phyloP scores from a whole-genome alignment of 2,797 vertebrate species.

The Pipistrellus nathusii region DNA sequence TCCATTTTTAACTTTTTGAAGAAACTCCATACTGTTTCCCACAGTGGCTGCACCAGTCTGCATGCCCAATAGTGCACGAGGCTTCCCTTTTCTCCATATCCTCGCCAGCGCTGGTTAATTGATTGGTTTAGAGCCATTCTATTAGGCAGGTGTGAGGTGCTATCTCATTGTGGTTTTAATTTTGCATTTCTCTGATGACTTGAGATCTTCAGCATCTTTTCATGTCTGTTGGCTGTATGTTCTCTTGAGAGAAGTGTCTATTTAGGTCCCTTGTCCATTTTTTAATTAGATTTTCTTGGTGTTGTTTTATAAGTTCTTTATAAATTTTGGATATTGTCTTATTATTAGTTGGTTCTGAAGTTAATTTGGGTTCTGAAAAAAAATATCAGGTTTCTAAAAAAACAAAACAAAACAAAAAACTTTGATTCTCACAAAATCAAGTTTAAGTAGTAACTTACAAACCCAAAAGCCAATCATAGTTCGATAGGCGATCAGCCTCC shows the following conservation, averaged over 20 bases:
- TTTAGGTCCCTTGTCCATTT: neutral
- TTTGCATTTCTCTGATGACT: neutral
- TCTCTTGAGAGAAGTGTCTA: neutral
- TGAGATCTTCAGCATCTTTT: neutral
- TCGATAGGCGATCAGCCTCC: neutral
- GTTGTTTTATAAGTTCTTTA: neutral
- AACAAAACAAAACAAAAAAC: neutral
- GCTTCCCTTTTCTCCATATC: neutral
- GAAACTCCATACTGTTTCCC: neutral
- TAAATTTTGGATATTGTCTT: neutral
- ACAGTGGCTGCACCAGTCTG: neutral
- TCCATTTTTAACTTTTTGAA: neutral
- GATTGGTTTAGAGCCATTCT: neutral
- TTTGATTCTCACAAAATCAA: neutral
- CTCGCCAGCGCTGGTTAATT: neutral
- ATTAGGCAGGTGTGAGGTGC: neutral
- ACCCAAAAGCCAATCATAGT: neutral
- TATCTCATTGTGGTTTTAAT: neutral
- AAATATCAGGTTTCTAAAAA: neutral
- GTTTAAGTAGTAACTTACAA: neutral
- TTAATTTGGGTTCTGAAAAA: neutral
- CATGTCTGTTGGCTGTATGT: neutral
- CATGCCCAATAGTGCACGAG: neutral
- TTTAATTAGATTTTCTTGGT: neutral
- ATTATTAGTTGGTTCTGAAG: neutral